These are phyloP conservation scores for Onychostoma macrolepis DNA, from an alignment of 2,113 vertebrate species.

Conservation along the genomic window DNA sequence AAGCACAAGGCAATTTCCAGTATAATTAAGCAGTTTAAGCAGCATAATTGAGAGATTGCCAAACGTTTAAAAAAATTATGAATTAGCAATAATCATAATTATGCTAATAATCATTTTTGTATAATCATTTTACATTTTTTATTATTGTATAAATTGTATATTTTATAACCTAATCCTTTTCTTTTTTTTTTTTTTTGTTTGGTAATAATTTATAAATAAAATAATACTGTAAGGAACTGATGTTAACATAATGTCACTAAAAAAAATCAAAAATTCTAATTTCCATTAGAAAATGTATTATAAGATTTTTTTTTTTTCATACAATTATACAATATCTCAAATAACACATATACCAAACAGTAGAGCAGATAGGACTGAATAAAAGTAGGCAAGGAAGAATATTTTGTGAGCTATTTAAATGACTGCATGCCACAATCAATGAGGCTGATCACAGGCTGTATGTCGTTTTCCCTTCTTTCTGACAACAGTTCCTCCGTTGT, in stretches of 20 bases:
- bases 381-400: not conserved
- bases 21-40: not conserved
- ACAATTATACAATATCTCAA: too few relatives aligned
- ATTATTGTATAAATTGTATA: not conserved
- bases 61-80: not conserved
- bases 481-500: slow-evolving; percentile 3
- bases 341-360: too few relatives aligned
- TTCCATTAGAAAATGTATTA: too few relatives aligned
- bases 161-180: not conserved
- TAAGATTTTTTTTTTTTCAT: too few relatives aligned
- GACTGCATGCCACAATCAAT: not conserved
- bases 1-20: not conserved
- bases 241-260: not conserved
- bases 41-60: not conserved
- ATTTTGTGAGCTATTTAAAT: not conserved
- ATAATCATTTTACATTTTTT: not conserved
- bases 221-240: not conserved
- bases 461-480: not conserved
- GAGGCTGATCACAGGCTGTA: not conserved
- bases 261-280: too few relatives aligned
- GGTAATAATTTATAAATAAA: not conserved
- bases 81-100: not conserved
- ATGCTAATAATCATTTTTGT: not conserved
- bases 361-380: too few relatives aligned
- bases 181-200: too few relatives aligned